Base-by-base conservation (phyloP, 2,888 invertebrate genomes). In the Sminthurinus aureus region DNA sequence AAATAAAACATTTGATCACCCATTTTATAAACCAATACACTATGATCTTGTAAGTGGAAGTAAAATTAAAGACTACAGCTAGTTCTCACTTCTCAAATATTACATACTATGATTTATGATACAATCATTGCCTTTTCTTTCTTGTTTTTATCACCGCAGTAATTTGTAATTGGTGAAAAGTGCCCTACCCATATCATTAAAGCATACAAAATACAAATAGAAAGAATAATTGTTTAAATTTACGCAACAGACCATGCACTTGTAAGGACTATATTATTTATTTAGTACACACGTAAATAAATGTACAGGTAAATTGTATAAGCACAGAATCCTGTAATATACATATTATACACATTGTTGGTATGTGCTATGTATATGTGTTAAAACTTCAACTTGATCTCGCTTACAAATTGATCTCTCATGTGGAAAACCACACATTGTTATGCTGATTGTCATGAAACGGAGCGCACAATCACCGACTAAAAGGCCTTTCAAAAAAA, bases 361-460 rank as follows among this genome's bases (percentile, higher is more conserved):
- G 79, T 79, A 79, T 50, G 6, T 38, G 79, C 69, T 69, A 26
- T 79, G 20, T 26, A 69, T n/a, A n/a, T n/a, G 80, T 73, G 69
- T 76, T 76, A 77, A 71, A 77, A 82, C 76, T 66, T 77, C 69
- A 82, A 82, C 82, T 76, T 82, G 82, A 76, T 76, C 82, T 82
- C 82, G 76, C 82, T 76, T 82, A 76, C 77, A 52, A 77, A 76
- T 77, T 76, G 76, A 76, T 82, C 84, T 74, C 81, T 83, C 85
- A 85, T 81, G 85, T 83, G 85, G 85, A 85, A 85, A 85, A 85
- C 85, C 85, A 85, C 85, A 85, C 85, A 85, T 85, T 85, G 85
- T 85, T 83, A 83, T 78, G 79, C 80, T 76, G 67, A 82, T 84
- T 79, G 82, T 85, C 83, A 79, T 85, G 83, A 81, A 83, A 83